Base-by-base conservation (phyloP, 2,113 vertebrate species). In the Promerops cafer region DNA sequence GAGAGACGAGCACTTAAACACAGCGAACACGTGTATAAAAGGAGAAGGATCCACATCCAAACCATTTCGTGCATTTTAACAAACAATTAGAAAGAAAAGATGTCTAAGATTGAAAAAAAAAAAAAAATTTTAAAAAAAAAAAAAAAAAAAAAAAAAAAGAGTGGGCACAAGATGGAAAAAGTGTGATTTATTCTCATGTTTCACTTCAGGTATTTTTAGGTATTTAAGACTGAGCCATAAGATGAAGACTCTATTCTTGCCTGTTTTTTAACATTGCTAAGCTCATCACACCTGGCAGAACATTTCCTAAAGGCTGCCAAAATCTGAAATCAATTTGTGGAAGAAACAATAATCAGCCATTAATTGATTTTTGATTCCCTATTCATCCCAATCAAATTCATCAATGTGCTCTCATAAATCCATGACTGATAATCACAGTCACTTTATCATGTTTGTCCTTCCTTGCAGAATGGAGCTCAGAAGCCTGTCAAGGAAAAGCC, bases 301-400 rank as follows among this genome's bases (percentile, higher is more conserved):
- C 9, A 30, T 83, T 60, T 89, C 81, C 52, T 93, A 60, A 71
- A 84, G 70, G 68, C 88, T 93, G 95, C 78, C 96, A 98, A 97
- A 96, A 95, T 49, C 44, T 86, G 76, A 94, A 97, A 97, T 94
- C 84, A 78, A 83, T 96, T 91, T 97, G 81, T 23, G 31, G 54
- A 86, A 96, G 92, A 97, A 97, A 97, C 56, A 96, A 93, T 96
- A 82, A 97, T 96, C 95, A 90, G 85, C 96, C 95, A 95, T 94
- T 97, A 96, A 98, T 68, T 96, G 97, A 98, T 96, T 96, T 97
- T 90, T 96, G 88, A 97, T 97, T 95, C 57, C 27, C 61, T 93
- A 76, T 88, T 86, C 54, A 83, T 93, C 37, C 82, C 94, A 96
- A 94, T 96, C 90, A 94, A 89, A 96, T 88, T 44, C 63, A 96